Percentiles rank a stretch among this genome's conserved stretches.
Evolutionary conservation across 2,888 invertebrate genomes (phyloP).

Genomic region (Mythimna lalbum): DNA sequence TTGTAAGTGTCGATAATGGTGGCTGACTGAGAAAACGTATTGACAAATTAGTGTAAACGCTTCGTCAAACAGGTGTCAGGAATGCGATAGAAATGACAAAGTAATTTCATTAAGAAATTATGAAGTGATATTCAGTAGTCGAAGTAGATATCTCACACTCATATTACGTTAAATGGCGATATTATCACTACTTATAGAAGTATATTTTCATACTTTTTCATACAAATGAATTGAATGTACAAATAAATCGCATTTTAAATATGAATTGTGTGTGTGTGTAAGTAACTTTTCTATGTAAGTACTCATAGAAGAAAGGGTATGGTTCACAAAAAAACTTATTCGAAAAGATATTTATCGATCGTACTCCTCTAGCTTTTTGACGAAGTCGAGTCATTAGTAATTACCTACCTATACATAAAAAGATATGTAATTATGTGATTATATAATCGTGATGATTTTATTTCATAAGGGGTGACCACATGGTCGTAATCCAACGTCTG

Average conservation of each 20-base stretch:
- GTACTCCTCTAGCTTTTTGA: slow-evolving; percentile 62
- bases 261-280: slow-evolving; percentile 23
- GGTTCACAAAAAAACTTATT: no score
- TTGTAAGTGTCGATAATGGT: slow-evolving; percentile 66
- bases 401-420: slow-evolving; percentile 58
- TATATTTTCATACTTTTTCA: slow-evolving; percentile 65
- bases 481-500: no score
- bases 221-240: slow-evolving; percentile 57
- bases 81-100: slow-evolving; percentile 59
- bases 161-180: slow-evolving; percentile 42
- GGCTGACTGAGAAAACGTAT: slow-evolving; percentile 74
- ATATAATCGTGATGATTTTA: slow-evolving; percentile 59
- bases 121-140: slow-evolving; percentile 13
- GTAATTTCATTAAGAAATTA: slow-evolving; percentile 14
- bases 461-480: no score
- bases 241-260: slow-evolving; percentile 51
- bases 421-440: slow-evolving; percentile 58
- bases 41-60: slow-evolving; percentile 72
- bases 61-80: slow-evolving; percentile 68
- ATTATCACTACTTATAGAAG: slow-evolving; percentile 40
- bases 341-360: slow-evolving; percentile 7
- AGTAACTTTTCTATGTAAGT: neutral
- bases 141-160: slow-evolving; percentile 38
- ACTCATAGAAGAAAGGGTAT: neutral
- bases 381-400: slow-evolving; percentile 65